Percentiles rank a stretch among this genome's conserved stretches.
Evolutionary conservation across 1,140 invertebrate species (phyloP).

Genomic region (Chironomus striatipennis): DNA sequence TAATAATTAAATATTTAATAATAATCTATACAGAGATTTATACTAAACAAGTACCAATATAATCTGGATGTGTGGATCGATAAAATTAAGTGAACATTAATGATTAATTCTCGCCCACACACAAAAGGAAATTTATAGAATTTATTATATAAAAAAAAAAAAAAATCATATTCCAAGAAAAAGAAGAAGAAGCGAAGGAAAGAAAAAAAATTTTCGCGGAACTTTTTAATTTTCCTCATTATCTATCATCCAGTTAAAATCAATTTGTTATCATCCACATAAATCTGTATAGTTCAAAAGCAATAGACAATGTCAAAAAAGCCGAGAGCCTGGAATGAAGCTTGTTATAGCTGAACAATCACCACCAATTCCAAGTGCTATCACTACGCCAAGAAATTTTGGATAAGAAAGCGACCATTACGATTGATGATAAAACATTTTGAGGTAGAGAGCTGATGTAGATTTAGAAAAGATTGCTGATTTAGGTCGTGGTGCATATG

Average conservation of each 20-base stretch:
- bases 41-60: too few relatives aligned
- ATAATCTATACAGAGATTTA: too few relatives aligned
- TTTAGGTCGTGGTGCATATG: slow-evolving; percentile 90
- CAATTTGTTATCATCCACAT: neutral
- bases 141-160: neutral
- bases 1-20: too few relatives aligned
- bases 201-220: too few relatives aligned
- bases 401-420: slow-evolving; percentile 77
- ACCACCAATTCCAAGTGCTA: neutral
- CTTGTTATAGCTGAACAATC: neutral
- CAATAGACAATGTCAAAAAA: slow-evolving; percentile 5
- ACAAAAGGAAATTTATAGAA: neutral
- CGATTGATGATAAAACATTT: slow-evolving; percentile 77
- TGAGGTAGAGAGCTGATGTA: slow-evolving; percentile 85
- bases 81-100: neutral
- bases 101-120: neutral
- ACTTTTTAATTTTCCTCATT: neutral
- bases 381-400: slow-evolving; percentile 68
- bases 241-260: neutral
- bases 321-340: neutral
- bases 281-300: neutral
- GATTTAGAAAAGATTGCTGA: slow-evolving; percentile 79
- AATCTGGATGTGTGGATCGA: too few relatives aligned
- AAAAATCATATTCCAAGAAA: too few relatives aligned
- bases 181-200: too few relatives aligned